These are phyloP conservation scores for Drosophila novamexicana DNA, from an alignment of 1,140 invertebrate species.

Conservation along the genomic window DNA sequence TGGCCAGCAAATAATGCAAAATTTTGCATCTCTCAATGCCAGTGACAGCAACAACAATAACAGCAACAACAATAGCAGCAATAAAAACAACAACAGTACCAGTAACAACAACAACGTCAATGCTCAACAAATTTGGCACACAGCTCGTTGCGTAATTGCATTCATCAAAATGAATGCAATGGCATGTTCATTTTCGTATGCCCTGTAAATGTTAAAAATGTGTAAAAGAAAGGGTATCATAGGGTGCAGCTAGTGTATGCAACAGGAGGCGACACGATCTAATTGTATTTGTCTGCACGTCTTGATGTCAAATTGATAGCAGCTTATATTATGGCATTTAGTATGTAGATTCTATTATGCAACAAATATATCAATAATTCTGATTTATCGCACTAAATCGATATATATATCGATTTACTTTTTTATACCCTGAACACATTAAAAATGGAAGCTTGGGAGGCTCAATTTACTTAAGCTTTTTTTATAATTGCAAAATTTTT, in stretches of 20 bases:
- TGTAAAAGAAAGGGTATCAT: background rate
- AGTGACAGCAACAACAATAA: conserved; percentile 16
- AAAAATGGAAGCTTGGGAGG: no score
- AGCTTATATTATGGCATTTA: no score
- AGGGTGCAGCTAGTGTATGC: no score
- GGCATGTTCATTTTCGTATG: conserved; percentile 15
- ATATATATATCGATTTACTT: background rate
- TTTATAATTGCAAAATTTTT: background rate
- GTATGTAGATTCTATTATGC: no score
- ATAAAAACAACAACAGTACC: conserved; percentile 15
- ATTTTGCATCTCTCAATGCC: conserved; percentile 61
- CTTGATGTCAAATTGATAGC: no score
- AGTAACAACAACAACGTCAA: conserved; percentile 19
- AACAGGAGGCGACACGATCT: no score
- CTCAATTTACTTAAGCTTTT: no score
- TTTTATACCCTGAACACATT: no score
- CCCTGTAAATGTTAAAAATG: background rate
- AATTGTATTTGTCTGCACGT: no score
- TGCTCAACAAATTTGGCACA: conserved; percentile 49
- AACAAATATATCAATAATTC: no score
- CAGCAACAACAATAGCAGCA: conserved; percentile 10
- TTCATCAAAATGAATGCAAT: conserved; percentile 58
- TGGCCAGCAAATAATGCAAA: conserved; percentile 63
- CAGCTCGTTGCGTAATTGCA: conserved; percentile 72
- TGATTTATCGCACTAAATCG: background rate